phyloP scores from a whole-genome alignment of 2,797 vertebrate species.

The Alfaro cultratus region DNA sequence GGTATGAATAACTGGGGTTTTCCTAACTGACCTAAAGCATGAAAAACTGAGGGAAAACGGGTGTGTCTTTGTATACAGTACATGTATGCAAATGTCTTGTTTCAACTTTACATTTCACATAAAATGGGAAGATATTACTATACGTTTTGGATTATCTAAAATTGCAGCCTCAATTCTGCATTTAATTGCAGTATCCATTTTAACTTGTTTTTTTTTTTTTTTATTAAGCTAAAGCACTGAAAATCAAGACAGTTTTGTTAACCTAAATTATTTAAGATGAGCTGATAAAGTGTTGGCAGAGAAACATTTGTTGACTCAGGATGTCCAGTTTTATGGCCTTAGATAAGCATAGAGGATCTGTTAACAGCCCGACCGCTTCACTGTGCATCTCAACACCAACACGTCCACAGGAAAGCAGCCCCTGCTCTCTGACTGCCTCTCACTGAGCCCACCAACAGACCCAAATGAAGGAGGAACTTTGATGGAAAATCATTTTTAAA shows the following conservation, averaged over 20 bases:
- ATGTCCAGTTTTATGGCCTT: conserved; percentile 40
- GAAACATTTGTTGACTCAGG: conserved; percentile 31
- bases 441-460: conserved; percentile 34
- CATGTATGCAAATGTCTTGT: neutral
- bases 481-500: conserved; percentile 34
- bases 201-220: neutral
- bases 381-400: conserved; percentile 60
- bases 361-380: conserved; percentile 61
- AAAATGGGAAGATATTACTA: too few relatives aligned
- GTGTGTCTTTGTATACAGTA: neutral
- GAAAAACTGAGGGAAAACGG: neutral
- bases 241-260: neutral
- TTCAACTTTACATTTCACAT: conserved; percentile 4
- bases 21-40: neutral
- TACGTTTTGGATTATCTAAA: neutral
- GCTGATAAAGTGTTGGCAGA: conserved; percentile 18
- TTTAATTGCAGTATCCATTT: neutral
- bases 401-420: conserved; percentile 27
- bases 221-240: neutral
- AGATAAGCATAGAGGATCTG: conserved; percentile 34
- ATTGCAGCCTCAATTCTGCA: neutral
- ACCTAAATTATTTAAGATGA: conserved; percentile 8
- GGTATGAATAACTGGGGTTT: neutral
- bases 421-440: conserved; percentile 51
- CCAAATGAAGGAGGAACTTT: conserved; percentile 36